Conservation (phyloP, 2,797 vertebrate species). For the Sebastes aleutianus region DNA sequence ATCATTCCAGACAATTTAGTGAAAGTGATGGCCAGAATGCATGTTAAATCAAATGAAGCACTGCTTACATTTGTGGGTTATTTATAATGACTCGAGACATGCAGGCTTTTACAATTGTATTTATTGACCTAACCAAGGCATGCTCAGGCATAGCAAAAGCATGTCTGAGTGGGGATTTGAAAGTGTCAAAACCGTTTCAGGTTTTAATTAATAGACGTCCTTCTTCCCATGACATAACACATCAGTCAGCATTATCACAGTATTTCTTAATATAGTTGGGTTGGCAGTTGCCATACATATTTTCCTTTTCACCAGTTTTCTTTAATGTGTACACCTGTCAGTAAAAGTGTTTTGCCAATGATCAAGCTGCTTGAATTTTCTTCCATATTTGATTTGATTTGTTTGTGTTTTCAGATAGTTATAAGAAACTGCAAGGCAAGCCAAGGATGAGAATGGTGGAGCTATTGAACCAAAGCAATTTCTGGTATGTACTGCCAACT, state of each 20-base stretch:
- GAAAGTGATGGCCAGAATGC: neutral
- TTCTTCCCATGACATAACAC: neutral
- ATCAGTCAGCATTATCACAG: neutral
- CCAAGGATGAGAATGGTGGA: slow-evolving; percentile 62
- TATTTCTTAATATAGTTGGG: neutral
- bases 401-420: slow-evolving; percentile 56
- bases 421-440: slow-evolving; percentile 53
- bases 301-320: neutral
- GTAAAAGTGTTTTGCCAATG: neutral
- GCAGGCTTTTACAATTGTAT: neutral
- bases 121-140: neutral
- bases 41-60: neutral
- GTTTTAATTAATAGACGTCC: neutral
- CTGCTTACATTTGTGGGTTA: neutral
- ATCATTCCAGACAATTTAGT: neutral
- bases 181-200: neutral
- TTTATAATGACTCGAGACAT: neutral
- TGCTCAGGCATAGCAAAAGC: neutral
- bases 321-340: neutral
- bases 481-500: slow-evolving; percentile 69
- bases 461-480: slow-evolving; percentile 69
- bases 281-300: neutral
- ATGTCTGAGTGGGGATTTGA: neutral
- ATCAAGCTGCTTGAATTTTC: neutral
- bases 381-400: slow-evolving; percentile 12